Conservation (phyloP, 2,888 invertebrate genomes). For the Agrotis clavis region DNA sequence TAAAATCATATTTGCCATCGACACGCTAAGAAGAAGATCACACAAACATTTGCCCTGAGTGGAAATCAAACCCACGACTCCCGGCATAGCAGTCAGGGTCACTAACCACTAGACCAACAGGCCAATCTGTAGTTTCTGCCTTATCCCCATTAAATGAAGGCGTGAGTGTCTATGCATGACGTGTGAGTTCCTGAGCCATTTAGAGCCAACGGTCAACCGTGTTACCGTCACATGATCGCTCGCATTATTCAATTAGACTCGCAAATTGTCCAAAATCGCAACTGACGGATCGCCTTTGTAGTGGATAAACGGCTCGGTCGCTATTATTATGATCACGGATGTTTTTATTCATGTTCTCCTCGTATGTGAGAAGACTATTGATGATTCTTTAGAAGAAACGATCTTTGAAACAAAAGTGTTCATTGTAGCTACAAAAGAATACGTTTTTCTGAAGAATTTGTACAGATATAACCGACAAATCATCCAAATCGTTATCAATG, state of each 20-base stretch:
- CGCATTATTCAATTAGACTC: constrained; percentile 77
- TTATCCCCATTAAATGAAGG: no score
- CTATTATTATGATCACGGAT: constrained; percentile 54
- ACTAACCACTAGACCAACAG: no score
- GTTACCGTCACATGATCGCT: constrained; percentile 56
- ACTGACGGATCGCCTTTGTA: constrained; percentile 72
- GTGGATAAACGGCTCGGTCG: constrained; percentile 68
- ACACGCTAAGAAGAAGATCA: no score
- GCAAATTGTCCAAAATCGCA: constrained; percentile 75
- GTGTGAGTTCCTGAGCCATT: constrained; percentile 16
- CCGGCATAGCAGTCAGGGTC: no score
- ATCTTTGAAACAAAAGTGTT: constrained; percentile 1
- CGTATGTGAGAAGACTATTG: constrained; percentile 28
- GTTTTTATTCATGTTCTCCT: constrained; percentile 44
- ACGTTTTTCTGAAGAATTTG: neutral
- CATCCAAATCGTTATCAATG: neutral
- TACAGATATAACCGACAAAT: neutral
- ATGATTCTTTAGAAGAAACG: constrained; percentile 2
- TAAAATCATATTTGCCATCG: no score
- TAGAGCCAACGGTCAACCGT: constrained; percentile 33
- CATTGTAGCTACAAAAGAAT: constrained; percentile 4
- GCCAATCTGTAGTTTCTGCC: no score
- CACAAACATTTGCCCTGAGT: no score
- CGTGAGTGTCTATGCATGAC: neutral
- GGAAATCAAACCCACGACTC: no score